A percentile compares a stretch with the other conserved stretches of the same genome.
Conservation (phyloP, 2,113 vertebrate species). For the Verasper variegatus region DNA sequence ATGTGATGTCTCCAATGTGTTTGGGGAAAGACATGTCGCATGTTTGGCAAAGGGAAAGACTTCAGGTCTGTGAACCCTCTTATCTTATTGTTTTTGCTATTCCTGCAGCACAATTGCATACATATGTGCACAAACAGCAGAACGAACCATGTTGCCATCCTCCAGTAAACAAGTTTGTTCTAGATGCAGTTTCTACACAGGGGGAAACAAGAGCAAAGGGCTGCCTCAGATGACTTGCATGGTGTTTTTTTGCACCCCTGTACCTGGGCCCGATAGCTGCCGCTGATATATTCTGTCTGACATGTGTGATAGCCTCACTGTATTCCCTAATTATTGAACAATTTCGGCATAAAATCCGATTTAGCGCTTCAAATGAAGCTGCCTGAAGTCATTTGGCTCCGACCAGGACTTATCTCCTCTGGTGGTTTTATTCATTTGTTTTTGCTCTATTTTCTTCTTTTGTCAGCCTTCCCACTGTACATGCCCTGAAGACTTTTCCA, state of each 20-base stretch:
- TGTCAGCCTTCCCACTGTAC: slow-evolving; percentile 62
- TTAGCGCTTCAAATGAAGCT: slow-evolving; percentile 71
- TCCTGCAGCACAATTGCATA: slow-evolving; percentile 16
- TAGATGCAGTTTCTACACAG: slow-evolving; percentile 40
- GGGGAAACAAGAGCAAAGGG: slow-evolving; percentile 23
- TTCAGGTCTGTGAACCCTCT: not conserved
- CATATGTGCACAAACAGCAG: not conserved
- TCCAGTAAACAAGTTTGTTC: slow-evolving; percentile 43
- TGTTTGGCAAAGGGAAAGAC: not conserved
- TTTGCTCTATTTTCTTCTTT: slow-evolving; percentile 62
- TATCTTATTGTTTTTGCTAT: not conserved
- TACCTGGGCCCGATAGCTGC: slow-evolving; percentile 50
- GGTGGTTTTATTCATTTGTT: slow-evolving; percentile 76
- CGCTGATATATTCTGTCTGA: slow-evolving; percentile 71
- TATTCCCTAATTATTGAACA: slow-evolving; percentile 76
- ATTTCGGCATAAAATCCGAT: slow-evolving; percentile 76
- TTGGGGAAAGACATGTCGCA: not conserved
- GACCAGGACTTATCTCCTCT: slow-evolving; percentile 64
- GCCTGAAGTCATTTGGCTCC: slow-evolving; percentile 71
- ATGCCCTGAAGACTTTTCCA: slow-evolving; percentile 41
- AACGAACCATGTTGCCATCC: slow-evolving; percentile 16
- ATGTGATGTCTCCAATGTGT: not conserved
- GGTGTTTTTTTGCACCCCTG: slow-evolving; percentile 36
- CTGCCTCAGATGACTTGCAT: slow-evolving; percentile 34
- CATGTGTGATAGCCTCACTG: slow-evolving; percentile 63